These are phyloP conservation scores for Matsumyia berberina DNA, from an alignment of 2,888 invertebrate genomes.

Conservation along the genomic window DNA sequence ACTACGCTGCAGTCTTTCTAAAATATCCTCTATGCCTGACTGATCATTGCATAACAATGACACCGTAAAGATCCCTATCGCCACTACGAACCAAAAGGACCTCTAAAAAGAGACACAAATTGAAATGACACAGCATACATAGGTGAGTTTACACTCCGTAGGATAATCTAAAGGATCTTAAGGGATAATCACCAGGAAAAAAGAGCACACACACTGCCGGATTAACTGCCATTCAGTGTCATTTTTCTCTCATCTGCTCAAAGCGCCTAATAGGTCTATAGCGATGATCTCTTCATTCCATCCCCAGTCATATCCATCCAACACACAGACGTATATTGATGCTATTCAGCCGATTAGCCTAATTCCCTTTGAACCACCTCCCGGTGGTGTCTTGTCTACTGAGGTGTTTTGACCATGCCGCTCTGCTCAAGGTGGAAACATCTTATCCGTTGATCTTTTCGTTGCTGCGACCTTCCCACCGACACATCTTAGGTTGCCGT, in stretches of 20 bases:
- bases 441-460: slow-evolving; percentile 75
- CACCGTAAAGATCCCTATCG: slow-evolving; percentile 45
- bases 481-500: slow-evolving; percentile 46
- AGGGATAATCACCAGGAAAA: slow-evolving; percentile 69
- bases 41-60: slow-evolving; percentile 60
- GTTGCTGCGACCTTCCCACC: slow-evolving; percentile 44
- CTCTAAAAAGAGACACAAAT: slow-evolving; percentile 41
- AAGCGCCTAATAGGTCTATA: slow-evolving; percentile 69
- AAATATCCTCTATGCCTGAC: slow-evolving; percentile 28
- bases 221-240: slow-evolving; percentile 81
- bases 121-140: slow-evolving; percentile 55
- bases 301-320: slow-evolving; percentile 34
- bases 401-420: slow-evolving; percentile 70
- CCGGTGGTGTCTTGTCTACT: slow-evolving; percentile 41
- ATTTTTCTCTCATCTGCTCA: slow-evolving; percentile 78
- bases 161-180: slow-evolving; percentile 71
- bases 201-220: slow-evolving; percentile 63
- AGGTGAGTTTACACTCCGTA: slow-evolving; percentile 58
- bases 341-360: slow-evolving; percentile 73
- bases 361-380: slow-evolving; percentile 70
- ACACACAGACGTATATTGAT: slow-evolving; percentile 49
- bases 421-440: slow-evolving; percentile 36
- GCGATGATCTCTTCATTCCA: slow-evolving; percentile 72
- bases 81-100: slow-evolving; percentile 46
- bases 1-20: too few species aligned